A percentile compares a stretch with the other conserved stretches of the same genome.
Evolutionary conservation across 2,888 invertebrate species (phyloP).

Genomic region (Leptinotarsa tumamoca): DNA sequence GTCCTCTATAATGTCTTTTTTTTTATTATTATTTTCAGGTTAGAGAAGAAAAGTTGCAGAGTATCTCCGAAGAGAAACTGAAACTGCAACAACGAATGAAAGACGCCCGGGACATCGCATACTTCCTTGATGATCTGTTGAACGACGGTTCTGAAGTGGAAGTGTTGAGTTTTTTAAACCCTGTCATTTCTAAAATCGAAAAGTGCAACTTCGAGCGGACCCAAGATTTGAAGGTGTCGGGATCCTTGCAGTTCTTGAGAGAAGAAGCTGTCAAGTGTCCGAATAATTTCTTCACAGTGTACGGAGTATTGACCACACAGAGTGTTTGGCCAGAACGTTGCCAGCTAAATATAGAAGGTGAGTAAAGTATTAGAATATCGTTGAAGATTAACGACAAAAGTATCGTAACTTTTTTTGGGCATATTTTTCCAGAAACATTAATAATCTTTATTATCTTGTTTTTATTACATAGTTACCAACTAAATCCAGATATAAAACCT

Average conservation of each 20-base stretch:
- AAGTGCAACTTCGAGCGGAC: conserved; percentile 70
- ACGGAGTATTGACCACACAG: conserved; percentile 74
- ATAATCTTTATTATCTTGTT: too few species aligned
- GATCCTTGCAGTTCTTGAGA: conserved; percentile 70
- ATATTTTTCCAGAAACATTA: too few species aligned
- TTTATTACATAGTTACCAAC: too few species aligned
- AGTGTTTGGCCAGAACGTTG: conserved; percentile 74
- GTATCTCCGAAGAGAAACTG: conserved; percentile 65
- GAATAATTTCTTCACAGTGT: conserved; percentile 67
- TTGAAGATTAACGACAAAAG: too few species aligned
- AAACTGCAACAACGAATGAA: conserved; percentile 69
- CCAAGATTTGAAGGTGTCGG: conserved; percentile 64
- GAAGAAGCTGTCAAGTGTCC: conserved; percentile 67
- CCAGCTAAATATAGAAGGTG: conserved; percentile 71
- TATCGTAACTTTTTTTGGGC: too few species aligned
- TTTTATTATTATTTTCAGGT: conserved; percentile 40
- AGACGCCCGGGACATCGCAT: conserved; percentile 72
- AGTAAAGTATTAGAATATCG: neutral
- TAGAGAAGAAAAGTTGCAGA: conserved; percentile 62
- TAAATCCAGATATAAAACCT: too few species aligned
- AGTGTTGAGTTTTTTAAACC: conserved; percentile 75
- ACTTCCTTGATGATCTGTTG: conserved; percentile 72
- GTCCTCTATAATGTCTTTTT: neutral
- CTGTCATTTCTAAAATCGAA: conserved; percentile 76
- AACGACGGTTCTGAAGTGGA: conserved; percentile 79